Evolutionary conservation across 2,888 invertebrate species (phyloP).

Genomic region (Epistrophella euchroma): DNA sequence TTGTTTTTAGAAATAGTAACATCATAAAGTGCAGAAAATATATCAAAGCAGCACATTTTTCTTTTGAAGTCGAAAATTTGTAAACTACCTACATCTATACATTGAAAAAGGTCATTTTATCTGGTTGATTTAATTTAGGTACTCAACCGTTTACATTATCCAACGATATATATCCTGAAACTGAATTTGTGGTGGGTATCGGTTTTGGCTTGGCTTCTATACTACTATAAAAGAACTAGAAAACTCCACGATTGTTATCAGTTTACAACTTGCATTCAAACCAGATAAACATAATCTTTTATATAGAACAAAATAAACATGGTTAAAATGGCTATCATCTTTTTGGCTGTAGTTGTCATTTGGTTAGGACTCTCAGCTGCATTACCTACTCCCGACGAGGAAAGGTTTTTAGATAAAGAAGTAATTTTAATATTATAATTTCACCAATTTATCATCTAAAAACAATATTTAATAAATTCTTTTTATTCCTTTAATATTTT

Average conservation of each 20-base stretch:
- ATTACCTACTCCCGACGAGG: slow-evolving; percentile 81
- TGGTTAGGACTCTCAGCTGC: slow-evolving; percentile 68
- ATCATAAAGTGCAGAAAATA: no score
- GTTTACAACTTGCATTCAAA: slow-evolving; percentile 44
- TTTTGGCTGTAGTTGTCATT: slow-evolving; percentile 45
- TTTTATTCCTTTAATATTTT: neutral
- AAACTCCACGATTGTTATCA: slow-evolving; percentile 46
- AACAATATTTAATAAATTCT: slow-evolving; percentile 19
- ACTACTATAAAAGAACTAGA: slow-evolving; percentile 62
- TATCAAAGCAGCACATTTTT: slow-evolving; percentile 60
- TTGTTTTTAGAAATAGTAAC: no score
- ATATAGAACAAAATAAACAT: slow-evolving; percentile 27
- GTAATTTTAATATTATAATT: slow-evolving; percentile 65
- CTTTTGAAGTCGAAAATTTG: neutral
- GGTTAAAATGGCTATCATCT: slow-evolving; percentile 54
- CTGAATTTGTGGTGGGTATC: slow-evolving; percentile 60
- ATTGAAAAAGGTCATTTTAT: slow-evolving; percentile 33
- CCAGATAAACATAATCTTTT: slow-evolving; percentile 38
- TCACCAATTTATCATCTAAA: neutral
- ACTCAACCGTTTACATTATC: slow-evolving; percentile 49
- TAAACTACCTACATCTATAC: slow-evolving; percentile 11
- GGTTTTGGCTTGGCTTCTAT: slow-evolving; percentile 10
- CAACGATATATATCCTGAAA: slow-evolving; percentile 59
- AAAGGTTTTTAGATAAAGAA: slow-evolving; percentile 82
- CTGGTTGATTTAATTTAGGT: slow-evolving; percentile 58